Evolutionary conservation across 2,888 invertebrate genomes (phyloP), one percentile per base, ranked within the genome.

Genomic region (Phragmatobia fuliginosa): DNA sequence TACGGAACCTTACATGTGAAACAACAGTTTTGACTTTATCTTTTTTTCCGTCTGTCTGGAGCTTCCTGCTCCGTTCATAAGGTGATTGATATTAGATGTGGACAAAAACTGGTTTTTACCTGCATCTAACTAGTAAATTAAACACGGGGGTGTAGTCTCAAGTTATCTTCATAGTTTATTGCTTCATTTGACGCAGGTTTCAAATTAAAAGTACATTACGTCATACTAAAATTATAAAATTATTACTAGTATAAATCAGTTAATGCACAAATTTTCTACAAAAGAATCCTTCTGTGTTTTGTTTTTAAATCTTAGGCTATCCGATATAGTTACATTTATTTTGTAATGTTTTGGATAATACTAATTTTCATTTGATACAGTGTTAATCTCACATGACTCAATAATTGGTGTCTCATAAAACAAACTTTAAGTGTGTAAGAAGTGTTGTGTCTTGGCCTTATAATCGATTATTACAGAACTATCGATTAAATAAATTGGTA

Each of bases 11-110:
- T 38, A 11, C 28, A 56, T 28, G 16, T 56, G 28, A 28, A 28
- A n/a, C 28, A 56, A 31, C 58, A 32, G 28, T 41, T 66, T 38
- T 32, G 58, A 66, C 58, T 66, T 58, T 36, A 14, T 16, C 5
- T 56, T 56, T 84, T 84, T 86, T 83, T 85, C 84, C 81, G 75
- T 82, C 71, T 77, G 72, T 76, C 70, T 76, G 71, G 67, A 73
- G 86, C 87, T 90, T 90, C 91, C 90, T 91, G 85, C 84, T 88
- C 82, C 76, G 77, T 77, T 73, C 75, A 77, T 81, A 77, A 76
- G 83, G 83, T 85, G 87, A 87, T 87, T 87, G 86, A 88, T 86
- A 87, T 83, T 80, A 83, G 82, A 83, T 82, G 83, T 76, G 77
- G 70, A 85, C 81, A 83, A 85, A 87, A 86, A 90, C 86, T 81